Percentiles rank a stretch among this genome's conserved stretches.
Evolutionary conservation across 2,888 invertebrate species (phyloP).

Genomic region (Eupithecia centaureata): DNA sequence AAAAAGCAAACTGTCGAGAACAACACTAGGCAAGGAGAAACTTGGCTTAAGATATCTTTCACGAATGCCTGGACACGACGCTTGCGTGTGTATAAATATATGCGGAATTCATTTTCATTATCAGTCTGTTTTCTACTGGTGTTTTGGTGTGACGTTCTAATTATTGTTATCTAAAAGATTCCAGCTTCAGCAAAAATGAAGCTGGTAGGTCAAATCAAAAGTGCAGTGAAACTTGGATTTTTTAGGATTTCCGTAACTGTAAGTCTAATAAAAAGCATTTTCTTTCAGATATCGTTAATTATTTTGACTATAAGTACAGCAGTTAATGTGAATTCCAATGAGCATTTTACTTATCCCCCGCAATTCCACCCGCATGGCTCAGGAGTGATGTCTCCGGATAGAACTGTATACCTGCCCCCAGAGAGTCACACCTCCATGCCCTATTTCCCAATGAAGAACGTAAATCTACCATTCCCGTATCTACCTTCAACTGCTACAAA

Average conservation of each 20-base stretch:
- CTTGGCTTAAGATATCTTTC: conserved; percentile 73
- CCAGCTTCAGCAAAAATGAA: conserved; percentile 76
- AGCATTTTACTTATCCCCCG: conserved; percentile 67
- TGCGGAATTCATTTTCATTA: conserved; percentile 83
- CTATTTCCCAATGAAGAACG: conserved; percentile 66
- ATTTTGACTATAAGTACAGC: conserved; percentile 57
- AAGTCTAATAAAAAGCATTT: conserved; percentile 50
- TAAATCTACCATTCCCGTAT: conserved; percentile 66
- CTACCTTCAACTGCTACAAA: conserved; percentile 69
- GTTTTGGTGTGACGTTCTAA: conserved; percentile 72
- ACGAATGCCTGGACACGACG: conserved; percentile 77
- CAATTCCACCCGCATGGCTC: conserved; percentile 64
- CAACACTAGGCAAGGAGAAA: conserved; percentile 65
- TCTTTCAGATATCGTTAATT: conserved; percentile 71
- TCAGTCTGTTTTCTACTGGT: conserved; percentile 75
- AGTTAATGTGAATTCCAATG: conserved; percentile 58
- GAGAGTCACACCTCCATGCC: conserved; percentile 70
- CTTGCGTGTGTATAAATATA: conserved; percentile 82
- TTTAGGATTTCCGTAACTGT: conserved; percentile 48
- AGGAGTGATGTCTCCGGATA: conserved; percentile 63
- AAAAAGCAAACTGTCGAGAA: conserved; percentile 38
- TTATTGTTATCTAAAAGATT: conserved; percentile 51
- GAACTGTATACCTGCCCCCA: conserved; percentile 70
- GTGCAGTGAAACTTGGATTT: conserved; percentile 55
- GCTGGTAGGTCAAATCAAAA: conserved; percentile 77